Percentiles rank a stretch among this genome's conserved stretches.
Conservation (phyloP, 2,113 vertebrate genomes). For the Nycticorax nycticorax region DNA sequence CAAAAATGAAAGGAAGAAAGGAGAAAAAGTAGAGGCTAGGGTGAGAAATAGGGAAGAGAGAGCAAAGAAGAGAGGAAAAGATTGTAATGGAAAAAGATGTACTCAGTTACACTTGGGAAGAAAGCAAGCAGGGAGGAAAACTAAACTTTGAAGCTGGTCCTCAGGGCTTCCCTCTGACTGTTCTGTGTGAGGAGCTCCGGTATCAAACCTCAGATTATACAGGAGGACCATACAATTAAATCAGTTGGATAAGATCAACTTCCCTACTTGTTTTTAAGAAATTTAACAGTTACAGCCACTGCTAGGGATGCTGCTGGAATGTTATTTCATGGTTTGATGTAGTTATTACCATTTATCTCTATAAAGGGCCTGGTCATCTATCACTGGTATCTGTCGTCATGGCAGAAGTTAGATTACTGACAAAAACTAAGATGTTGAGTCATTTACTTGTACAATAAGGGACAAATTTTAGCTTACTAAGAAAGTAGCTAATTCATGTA, state of each 20-base stretch:
- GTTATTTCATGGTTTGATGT: neutral
- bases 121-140: neutral
- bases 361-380: neutral
- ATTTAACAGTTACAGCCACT: neutral
- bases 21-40: neutral
- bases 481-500: neutral
- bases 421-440: neutral
- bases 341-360: conserved; percentile 10
- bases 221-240: neutral
- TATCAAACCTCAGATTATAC: neutral
- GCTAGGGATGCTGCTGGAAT: neutral
- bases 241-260: neutral
- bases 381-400: neutral
- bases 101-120: neutral
- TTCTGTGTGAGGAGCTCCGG: neutral
- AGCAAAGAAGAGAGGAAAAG: neutral
- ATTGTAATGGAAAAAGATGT: neutral
- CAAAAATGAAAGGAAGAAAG: neutral
- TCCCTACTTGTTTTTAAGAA: neutral
- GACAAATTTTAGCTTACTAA: neutral
- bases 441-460: neutral
- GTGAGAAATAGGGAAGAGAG: neutral
- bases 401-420: neutral
- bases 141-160: neutral
- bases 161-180: neutral